Evolutionary conservation across 2,888 invertebrate genomes (phyloP).

Genomic region (Sarcophaga rosellei): DNA sequence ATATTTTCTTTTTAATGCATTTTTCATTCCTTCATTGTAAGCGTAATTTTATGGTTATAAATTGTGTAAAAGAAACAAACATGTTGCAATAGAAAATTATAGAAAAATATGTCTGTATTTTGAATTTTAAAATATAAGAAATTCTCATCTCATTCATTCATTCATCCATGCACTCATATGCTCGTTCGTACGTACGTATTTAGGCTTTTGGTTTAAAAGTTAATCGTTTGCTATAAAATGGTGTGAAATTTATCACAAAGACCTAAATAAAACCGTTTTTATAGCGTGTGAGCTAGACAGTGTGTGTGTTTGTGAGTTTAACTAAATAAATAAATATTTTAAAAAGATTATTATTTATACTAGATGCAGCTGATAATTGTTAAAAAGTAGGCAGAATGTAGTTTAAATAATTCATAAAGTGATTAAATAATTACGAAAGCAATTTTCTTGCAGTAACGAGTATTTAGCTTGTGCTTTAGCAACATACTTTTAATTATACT

Average conservation of each 20-base stretch:
- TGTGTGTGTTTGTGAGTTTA: too few relatives aligned
- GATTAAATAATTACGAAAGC: too few relatives aligned
- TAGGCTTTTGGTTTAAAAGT: conserved; percentile 51
- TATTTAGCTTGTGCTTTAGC: too few relatives aligned
- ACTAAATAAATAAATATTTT: too few relatives aligned
- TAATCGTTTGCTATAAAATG: conserved; percentile 30
- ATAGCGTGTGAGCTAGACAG: not conserved
- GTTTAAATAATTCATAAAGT: too few relatives aligned
- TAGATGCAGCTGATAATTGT: too few relatives aligned
- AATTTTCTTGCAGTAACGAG: too few relatives aligned
- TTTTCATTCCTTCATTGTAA: not conserved
- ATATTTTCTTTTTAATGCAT: not conserved
- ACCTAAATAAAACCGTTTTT: conserved; percentile 56
- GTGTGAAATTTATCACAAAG: conserved; percentile 31
- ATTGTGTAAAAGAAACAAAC: conserved; percentile 11
- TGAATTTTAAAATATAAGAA: not conserved
- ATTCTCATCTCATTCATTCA: not conserved
- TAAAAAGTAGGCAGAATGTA: too few relatives aligned
- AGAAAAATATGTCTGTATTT: conserved; percentile 26
- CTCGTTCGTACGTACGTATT: conserved; percentile 6
- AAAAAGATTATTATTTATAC: too few relatives aligned
- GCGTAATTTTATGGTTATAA: not conserved
- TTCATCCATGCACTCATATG: not conserved
- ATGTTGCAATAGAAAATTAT: conserved; percentile 30
- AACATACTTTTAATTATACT: too few relatives aligned